Conservation (phyloP, 2,113 vertebrate genomes). For the Cepphus grylle region DNA sequence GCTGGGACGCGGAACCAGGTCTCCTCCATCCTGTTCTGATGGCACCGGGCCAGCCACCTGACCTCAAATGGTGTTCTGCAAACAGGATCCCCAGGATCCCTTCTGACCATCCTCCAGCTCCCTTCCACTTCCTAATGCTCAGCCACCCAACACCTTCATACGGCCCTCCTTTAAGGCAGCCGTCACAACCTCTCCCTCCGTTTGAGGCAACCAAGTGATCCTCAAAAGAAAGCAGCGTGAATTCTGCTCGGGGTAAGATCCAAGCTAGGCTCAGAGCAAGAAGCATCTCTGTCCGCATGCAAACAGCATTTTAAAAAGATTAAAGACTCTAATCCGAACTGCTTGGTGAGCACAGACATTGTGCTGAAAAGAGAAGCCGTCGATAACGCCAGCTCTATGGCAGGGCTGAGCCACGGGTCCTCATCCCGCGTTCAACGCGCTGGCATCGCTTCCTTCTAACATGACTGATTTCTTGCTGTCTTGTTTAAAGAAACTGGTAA, state of each 20-base stretch:
- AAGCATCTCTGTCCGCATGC: slow-evolving; percentile 17
- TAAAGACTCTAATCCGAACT: slow-evolving; percentile 28
- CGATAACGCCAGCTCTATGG: neutral
- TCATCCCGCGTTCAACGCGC: neutral
- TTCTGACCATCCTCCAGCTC: neutral
- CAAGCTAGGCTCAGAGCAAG: slow-evolving; percentile 16
- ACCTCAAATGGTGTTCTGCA: neutral
- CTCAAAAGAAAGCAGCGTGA: slow-evolving; percentile 48
- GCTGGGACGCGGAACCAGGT: neutral
- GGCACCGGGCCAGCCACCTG: slow-evolving; percentile 37
- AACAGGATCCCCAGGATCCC: neutral
- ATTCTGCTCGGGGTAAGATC: neutral
- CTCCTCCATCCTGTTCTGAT: neutral
- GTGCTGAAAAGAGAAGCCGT: neutral
- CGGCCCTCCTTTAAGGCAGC: slow-evolving; percentile 9
- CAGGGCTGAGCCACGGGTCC: neutral
- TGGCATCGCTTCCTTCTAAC: slow-evolving; percentile 10
- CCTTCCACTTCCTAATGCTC: slow-evolving; percentile 11
- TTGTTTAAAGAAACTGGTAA: neutral
- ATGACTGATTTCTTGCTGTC: neutral
- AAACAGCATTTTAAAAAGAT: slow-evolving; percentile 32
- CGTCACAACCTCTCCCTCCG: neutral
- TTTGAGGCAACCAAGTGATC: neutral
- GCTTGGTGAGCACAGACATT: slow-evolving; percentile 23
- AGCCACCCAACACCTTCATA: neutral